These are phyloP conservation scores for Argyresthia albistria DNA, from an alignment of 2,888 invertebrate genomes.

Conservation along the genomic window DNA sequence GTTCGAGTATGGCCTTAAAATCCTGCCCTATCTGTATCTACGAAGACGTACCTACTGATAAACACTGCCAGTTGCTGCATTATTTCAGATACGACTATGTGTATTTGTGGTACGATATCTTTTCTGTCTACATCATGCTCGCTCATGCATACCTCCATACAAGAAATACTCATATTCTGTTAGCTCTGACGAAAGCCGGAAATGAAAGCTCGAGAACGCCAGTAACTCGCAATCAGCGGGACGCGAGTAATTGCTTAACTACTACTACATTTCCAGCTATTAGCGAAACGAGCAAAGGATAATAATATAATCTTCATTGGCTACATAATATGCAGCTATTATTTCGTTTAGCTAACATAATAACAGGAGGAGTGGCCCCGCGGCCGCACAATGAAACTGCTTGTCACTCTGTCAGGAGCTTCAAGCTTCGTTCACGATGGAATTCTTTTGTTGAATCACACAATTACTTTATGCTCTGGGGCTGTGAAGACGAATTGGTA, in stretches of 20 bases:
- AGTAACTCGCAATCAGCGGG: constrained; percentile 44
- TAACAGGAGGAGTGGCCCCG: constrained; percentile 10
- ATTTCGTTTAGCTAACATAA: not conserved
- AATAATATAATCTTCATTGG: constrained; percentile 5
- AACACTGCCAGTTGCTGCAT: no score
- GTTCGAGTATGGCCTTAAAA: no score
- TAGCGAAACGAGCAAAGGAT: constrained; percentile 4
- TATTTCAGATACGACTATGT: no score
- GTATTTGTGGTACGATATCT: not conserved
- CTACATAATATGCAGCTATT: not conserved
- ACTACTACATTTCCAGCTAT: constrained; percentile 15
- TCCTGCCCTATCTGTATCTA: no score
- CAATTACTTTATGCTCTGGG: constrained; percentile 25
- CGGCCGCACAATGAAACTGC: constrained; percentile 26
- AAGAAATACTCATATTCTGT: no score
- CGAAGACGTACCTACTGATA: no score
- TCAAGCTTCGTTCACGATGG: constrained; percentile 16
- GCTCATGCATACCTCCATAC: no score
- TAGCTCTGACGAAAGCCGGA: constrained; percentile 31
- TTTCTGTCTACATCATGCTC: not conserved
- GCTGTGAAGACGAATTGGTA: constrained; percentile 18
- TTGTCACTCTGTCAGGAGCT: constrained; percentile 19
- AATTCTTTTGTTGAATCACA: constrained; percentile 29
- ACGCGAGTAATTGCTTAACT: constrained; percentile 48
- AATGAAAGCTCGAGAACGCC: constrained; percentile 42